Base-by-base conservation (phyloP, 2,888 invertebrate species). In the Drosophila ustulata region DNA sequence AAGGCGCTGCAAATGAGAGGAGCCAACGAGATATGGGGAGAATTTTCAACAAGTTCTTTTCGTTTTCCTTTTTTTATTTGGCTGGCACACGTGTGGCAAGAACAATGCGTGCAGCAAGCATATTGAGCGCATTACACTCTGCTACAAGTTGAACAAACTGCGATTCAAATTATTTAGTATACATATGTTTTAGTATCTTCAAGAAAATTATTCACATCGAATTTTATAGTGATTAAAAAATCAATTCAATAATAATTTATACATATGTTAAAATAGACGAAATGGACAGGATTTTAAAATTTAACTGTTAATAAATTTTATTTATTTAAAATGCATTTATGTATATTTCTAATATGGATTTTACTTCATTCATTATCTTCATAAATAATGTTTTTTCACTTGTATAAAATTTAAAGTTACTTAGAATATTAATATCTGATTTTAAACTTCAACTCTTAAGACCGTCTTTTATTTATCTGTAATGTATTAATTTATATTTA, bases 1-100 rank as follows among this genome's bases (percentile, higher is more conserved):
- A 80, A 71, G 80, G 80, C 89, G 77, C 67, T 61, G 52, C 62
- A 80, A 67, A 63, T 67, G 68, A 80, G 67, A 66, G 63, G 61
- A 77, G 59, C 66, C 45, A 66, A 66, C 50, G 61, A 43, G 41
- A 46, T 45, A 53, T 56, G 23, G 53, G 52, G 56, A 76, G 56
- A 76, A 80, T 58, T 46, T 57, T 43, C 49, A 63, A 69, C 55
- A 68, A 49, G 56, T 56, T 79, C 69, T 55, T 47, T 26, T 7
- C 2, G 37, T 69, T 63, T 70, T 52, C 32, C 32, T 51, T 41
- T 47, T 47, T 46, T 46, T 77, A 26, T 28, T 64, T 37, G 26
- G 39, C 25, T 34, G 67, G 63, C 56, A 72, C 73, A 69, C 74
- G 81, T 84, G 73, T 65, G 76, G 53, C 45, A 43, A 41, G 45